phyloP scores from a whole-genome alignment of 2,888 invertebrate genomes.

The Diabrotica balteata region DNA sequence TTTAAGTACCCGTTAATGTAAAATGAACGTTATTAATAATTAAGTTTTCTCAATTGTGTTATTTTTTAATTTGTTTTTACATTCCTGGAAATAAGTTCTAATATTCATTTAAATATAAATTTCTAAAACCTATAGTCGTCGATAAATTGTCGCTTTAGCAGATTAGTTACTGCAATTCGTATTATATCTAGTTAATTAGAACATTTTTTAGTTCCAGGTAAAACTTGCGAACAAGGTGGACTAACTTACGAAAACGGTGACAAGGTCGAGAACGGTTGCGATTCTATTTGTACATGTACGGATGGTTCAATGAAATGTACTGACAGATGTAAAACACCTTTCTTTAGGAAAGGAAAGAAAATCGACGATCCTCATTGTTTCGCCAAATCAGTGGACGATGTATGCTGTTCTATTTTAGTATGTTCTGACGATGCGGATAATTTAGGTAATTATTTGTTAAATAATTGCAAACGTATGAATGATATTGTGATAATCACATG shows the following conservation, averaged over 20 bases:
- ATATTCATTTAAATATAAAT: too few relatives aligned
- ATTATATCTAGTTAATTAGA: too few relatives aligned
- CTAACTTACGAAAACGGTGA: slow-evolving; percentile 70
- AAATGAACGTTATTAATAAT: too few relatives aligned
- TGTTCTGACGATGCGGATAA: slow-evolving; percentile 71
- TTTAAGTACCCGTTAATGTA: too few relatives aligned
- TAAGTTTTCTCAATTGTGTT: too few relatives aligned
- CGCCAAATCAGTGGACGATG: slow-evolving; percentile 75
- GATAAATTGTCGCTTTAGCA: too few relatives aligned
- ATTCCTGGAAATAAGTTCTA: too few relatives aligned
- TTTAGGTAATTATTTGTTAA: slow-evolving; percentile 22
- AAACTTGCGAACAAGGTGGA: slow-evolving; percentile 57
- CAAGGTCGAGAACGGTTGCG: slow-evolving; percentile 75
- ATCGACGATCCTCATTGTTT: slow-evolving; percentile 75
- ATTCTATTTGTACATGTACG: slow-evolving; percentile 77
- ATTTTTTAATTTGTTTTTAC: too few relatives aligned
- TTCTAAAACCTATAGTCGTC: too few relatives aligned
- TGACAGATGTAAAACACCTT: slow-evolving; percentile 72
- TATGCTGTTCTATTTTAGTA: slow-evolving; percentile 73
- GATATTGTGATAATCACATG: too few relatives aligned
- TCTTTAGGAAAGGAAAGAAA: slow-evolving; percentile 72
- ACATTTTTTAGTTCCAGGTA: slow-evolving; percentile 34
- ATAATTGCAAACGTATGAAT: slow-evolving; percentile 1
- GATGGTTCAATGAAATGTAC: slow-evolving; percentile 77
- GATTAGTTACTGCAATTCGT: too few relatives aligned